These are phyloP conservation scores for Malacoctenus gilli DNA, from an alignment of 2,797 vertebrate genomes.

Conservation along the genomic window DNA sequence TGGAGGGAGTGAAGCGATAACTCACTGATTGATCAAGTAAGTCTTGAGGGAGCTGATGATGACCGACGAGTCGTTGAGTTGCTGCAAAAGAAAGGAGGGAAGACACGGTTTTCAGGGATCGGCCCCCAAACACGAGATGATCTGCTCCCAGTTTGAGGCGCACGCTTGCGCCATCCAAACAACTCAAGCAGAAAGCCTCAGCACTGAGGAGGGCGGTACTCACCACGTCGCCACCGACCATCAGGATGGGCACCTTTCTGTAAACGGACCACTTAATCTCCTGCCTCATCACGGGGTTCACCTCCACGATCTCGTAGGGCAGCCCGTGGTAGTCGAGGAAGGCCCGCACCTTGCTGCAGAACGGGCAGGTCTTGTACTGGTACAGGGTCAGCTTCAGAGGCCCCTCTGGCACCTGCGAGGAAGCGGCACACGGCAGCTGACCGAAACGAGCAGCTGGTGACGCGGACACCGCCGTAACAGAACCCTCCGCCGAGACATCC, in stretches of 20 bases:
- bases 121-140: too few relatives aligned
- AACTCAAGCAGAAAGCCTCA: too few relatives aligned
- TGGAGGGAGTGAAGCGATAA: neutral
- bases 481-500: too few relatives aligned
- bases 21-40: conserved; percentile 86
- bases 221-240: conserved; percentile 85
- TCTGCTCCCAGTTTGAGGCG: too few relatives aligned
- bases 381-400: conserved; percentile 87
- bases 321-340: conserved; percentile 93
- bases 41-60: conserved; percentile 95
- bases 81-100: conserved; percentile 73
- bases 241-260: conserved; percentile 95
- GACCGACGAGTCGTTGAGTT: conserved; percentile 96
- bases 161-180: too few relatives aligned
- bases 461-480: too few relatives aligned
- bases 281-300: conserved; percentile 92
- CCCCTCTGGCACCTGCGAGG: conserved; percentile 60
- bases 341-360: conserved; percentile 97
- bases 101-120: neutral
- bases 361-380: conserved; percentile 98
- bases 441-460: too few relatives aligned
- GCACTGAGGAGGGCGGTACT: conserved; percentile 23
- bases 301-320: conserved; percentile 92
- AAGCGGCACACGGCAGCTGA: neutral
- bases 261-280: conserved; percentile 96